phyloP scores from a whole-genome alignment of 1,140 invertebrate species.

The Papilio machaon region DNA sequence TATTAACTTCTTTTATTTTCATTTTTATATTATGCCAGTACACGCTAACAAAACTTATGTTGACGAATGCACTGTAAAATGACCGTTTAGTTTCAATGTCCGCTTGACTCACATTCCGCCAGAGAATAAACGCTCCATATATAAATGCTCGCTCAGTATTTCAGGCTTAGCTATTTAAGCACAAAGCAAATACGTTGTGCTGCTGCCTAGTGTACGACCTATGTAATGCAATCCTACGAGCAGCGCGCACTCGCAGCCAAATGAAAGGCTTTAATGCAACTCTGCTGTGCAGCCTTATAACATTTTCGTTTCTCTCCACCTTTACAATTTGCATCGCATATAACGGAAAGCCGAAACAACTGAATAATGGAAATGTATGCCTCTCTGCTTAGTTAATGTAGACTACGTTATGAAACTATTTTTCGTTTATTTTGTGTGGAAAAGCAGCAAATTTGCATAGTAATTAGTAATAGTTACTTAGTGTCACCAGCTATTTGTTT shows the following conservation, averaged over 20 bases:
- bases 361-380: slow-evolving; percentile 9
- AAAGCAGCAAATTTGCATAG: too few species aligned
- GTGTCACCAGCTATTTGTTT: background rate
- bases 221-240: background rate
- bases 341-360: background rate
- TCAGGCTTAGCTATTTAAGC: slow-evolving; percentile 13
- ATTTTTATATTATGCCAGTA: background rate
- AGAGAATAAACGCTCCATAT: background rate
- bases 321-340: slow-evolving; percentile 19
- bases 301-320: background rate
- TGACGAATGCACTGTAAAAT: background rate
- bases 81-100: background rate
- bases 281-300: background rate
- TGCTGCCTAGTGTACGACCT: background rate
- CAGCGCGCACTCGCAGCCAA: background rate
- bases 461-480: background rate
- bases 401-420: background rate
- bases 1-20: too few species aligned
- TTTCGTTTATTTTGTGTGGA: background rate
- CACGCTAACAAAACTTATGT: background rate
- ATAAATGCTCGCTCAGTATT: background rate
- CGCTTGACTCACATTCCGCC: background rate
- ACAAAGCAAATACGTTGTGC: background rate
- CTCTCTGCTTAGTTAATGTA: background rate
- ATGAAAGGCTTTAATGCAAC: slow-evolving; percentile 15